Evolutionary conservation across 2,888 invertebrate species (phyloP), one percentile per base, ranked within the genome.

Genomic region (Hydropsyche betteni): DNA sequence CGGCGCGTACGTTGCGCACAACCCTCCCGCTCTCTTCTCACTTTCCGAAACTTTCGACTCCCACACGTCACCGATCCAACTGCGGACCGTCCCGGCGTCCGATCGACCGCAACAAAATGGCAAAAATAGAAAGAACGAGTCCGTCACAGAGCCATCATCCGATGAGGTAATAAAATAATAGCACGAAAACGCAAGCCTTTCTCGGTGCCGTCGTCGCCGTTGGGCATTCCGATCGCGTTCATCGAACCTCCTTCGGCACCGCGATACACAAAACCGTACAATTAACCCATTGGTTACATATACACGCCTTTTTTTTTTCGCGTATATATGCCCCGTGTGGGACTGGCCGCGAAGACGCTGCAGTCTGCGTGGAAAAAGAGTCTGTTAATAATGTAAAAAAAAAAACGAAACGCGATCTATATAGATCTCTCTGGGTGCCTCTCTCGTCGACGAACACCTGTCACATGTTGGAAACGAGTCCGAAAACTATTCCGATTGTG

Each of bases 181-280:
- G 58, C 44, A 58, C 72, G 55, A 72, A 69, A 72, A 72, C 14
- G 36, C 38, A 8, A 33, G 72, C 61, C 38, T 72, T 72, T 72
- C 72, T 51, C 36, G 36, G 36, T 72, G 61, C 55, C 16, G 33
- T 36, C 71, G 50, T 5, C 36, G 71, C 55, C 34, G 71, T 14
- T 24, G 71, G 72, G 72, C 72, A 72, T 72, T 72, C 72, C 72
- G 55, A 72, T 72, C 36, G 72, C 72, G 72, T 72, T 72, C 72
- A 58, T 72, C 72, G 72, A 72, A 72, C 72, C 72, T 55, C 72
- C 64, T 44, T 24, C 24, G 24, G 24, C 24, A 33, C 61, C 33
- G 51, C 70, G 70, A 70, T 70, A 61, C 50, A 72, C 72, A 72
- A 72, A 72, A 72, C 72, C 58, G 38, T 72, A 72, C 72, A 72